A percentile compares a stretch with the other conserved stretches of the same genome.
These are phyloP conservation scores for Macrosoma leucophasiata DNA, from an alignment of 2,888 invertebrate species.

Conservation along the genomic window DNA sequence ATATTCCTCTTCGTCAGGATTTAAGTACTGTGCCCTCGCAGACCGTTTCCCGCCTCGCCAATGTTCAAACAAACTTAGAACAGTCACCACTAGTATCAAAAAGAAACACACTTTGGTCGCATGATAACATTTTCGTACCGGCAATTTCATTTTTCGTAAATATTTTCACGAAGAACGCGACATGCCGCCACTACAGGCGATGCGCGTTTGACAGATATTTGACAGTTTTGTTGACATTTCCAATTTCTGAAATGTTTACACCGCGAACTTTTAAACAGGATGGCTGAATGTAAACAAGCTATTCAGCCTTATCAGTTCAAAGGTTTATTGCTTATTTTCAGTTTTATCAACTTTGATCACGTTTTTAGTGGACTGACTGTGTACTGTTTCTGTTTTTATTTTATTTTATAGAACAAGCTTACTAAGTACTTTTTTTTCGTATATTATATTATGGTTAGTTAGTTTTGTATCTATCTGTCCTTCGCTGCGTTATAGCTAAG, in stretches of 20 bases:
- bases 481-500: no score
- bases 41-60: constrained; percentile 59
- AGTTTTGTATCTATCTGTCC: no score
- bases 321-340: constrained; percentile 14
- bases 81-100: constrained; percentile 45
- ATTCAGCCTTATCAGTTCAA: constrained; percentile 48
- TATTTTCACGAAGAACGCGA: constrained; percentile 23
- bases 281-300: constrained; percentile 77
- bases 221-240: constrained; percentile 17
- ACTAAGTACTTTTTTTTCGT: neutral
- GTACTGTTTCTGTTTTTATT: constrained; percentile 1
- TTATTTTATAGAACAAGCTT: neutral
- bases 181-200: constrained; percentile 29
- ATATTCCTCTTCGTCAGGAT: constrained; percentile 39
- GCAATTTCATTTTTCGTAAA: constrained; percentile 49
- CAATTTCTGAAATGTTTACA: constrained; percentile 51
- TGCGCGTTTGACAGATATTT: constrained; percentile 44
- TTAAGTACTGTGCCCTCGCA: constrained; percentile 36
- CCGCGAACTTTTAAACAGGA: constrained; percentile 53
- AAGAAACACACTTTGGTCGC: constrained; percentile 46
- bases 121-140: constrained; percentile 59
- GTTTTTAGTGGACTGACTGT: neutral
- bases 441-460: no score
- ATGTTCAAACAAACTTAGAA: constrained; percentile 54
- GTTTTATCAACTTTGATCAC: constrained; percentile 3